A percentile compares a stretch with the other conserved stretches of the same genome.
Evolutionary conservation across 2,888 invertebrate genomes (phyloP).

Genomic region (Torymus aiolomorphi): DNA sequence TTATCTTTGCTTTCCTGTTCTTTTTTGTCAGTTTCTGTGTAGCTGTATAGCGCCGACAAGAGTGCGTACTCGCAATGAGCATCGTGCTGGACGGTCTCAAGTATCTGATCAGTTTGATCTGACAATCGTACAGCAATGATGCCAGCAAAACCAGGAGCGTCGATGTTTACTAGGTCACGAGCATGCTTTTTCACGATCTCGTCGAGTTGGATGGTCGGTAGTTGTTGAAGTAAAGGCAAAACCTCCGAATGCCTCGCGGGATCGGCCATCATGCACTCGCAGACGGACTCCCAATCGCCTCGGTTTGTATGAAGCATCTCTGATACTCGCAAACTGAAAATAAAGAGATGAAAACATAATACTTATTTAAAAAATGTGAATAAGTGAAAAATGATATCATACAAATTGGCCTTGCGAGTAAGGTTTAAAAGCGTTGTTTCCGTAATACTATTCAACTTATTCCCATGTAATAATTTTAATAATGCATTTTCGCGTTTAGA

Average conservation of each 20-base stretch:
- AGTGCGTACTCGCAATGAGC: conserved; percentile 67
- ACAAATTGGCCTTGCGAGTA: conserved; percentile 72
- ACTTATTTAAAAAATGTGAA: too few species aligned
- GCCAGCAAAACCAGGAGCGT: conserved; percentile 66
- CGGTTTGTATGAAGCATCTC: conserved; percentile 70
- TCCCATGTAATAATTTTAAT: conserved; percentile 68
- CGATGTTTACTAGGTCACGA: conserved; percentile 65
- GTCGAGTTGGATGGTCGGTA: conserved; percentile 65
- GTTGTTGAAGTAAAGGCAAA: conserved; percentile 69
- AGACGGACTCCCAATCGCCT: conserved; percentile 73
- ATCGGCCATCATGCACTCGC: conserved; percentile 71
- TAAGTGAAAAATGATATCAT: conserved; percentile 58
- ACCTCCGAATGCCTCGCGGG: conserved; percentile 68
- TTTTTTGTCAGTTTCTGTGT: conserved; percentile 66
- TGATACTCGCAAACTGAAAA: conserved; percentile 70
- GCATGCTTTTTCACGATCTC: conserved; percentile 65
- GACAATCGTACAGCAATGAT: conserved; percentile 70
- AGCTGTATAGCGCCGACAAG: conserved; percentile 63
- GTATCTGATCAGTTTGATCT: conserved; percentile 67
- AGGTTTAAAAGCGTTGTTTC: conserved; percentile 70
- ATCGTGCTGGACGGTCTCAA: conserved; percentile 69
- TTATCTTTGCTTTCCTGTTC: conserved; percentile 52
- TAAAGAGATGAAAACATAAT: neutral
- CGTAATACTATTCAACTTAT: conserved; percentile 70
- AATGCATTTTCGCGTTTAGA: conserved; percentile 70